Base-by-base conservation (phyloP, 2,888 invertebrate species). In the Melipona bicolor region DNA sequence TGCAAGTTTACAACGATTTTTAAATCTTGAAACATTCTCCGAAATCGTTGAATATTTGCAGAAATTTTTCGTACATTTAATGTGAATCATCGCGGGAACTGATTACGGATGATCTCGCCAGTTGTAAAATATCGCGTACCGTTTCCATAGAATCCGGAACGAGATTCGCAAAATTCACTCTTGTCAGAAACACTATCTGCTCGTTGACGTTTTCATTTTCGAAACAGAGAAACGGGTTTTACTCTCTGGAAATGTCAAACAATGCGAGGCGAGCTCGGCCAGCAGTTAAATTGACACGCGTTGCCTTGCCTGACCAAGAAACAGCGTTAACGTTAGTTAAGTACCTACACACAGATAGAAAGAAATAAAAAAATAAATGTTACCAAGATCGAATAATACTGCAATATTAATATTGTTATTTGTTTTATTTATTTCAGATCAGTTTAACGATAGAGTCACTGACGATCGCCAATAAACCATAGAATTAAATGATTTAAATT, bases 131-230 rank as follows among this genome's bases (percentile, higher is more conserved):
- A 43, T 4, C 4, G 9, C 3, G 19, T 13, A 24, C 24, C 43
- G 21, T 54, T 36, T 54, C 11, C 24, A 19, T 54, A 3, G n/a
- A 27, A 67, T 43, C 6, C 52, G 43, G 43, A 36, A n/a, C 56
- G 36, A 73, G n/a, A 65, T 43, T 15, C 24, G 54, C 24, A 74
- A 75, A 54, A 43, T 56, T 43, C 21, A 17, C 24, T 27, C 43
- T 75, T 74, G 52, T 50, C 64, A 64, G 21, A 52, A 64, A 65
- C 54, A 52, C 19, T 27, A 19, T 56, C 36, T 19, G 6, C 36
- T 6, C 43, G 54, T 67, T 49, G 75, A 67, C 65, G 19, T 75
- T 54, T 27, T 24, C 36, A 67, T 56, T 75, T 67, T 75, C 54
- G 9, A 27, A 13, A 72, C 43, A 15, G 36, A 49, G 21, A 27